Evolutionary conservation across 2,888 invertebrate genomes (phyloP), one percentile per base, ranked within the genome.

Genomic region (Strigamia transsilvanica): DNA sequence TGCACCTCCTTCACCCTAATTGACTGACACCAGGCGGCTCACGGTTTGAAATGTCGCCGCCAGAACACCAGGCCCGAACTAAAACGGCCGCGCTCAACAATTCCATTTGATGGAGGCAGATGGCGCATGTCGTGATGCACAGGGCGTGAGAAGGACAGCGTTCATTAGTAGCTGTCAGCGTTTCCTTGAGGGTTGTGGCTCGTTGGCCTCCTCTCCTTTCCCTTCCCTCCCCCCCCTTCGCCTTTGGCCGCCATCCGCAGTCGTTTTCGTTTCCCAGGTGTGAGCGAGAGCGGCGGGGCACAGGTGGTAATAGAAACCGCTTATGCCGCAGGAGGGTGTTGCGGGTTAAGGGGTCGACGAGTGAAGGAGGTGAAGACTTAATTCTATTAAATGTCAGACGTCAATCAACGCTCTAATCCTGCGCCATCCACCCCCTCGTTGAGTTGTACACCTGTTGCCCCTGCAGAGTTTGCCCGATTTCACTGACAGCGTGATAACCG

Each of bases 201-300:
- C 46, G 46, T 46, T 46, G 13, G 5, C 46, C 15, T 46, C 46
- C n/a, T 15, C n/a, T 1, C 46, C n/a, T 15, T 13, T 13, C n/a
- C n/a, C 46, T 5, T 46, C 46, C n/a, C 15, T 13, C 1, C 46
- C n/a, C 15, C n/a, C 5, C 2, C n/a, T 12, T 34, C 4, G 34
- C 38, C 6, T 1, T 6, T 7, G 34, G 34, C 9, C 38, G 38
- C 9, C 38, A 38, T 38, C 9, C 38, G 10, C 38, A 38, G 38
- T 38, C 38, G 38, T 38, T 46, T 46, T 46, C 46, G 13, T 46
- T 46, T 13, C 46, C 46, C 46, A 46, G 46, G 46, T 46, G 46
- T 46, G 46, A 46, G 46, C 46, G 46, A 46, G 46, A 46, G 46
- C 46, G 46, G 46, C 46, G 46, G 46, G 46, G 46, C 46, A 46